Evolutionary conservation across 2,113 vertebrate species (phyloP).

Genomic region (Laticauda laticaudata): DNA sequence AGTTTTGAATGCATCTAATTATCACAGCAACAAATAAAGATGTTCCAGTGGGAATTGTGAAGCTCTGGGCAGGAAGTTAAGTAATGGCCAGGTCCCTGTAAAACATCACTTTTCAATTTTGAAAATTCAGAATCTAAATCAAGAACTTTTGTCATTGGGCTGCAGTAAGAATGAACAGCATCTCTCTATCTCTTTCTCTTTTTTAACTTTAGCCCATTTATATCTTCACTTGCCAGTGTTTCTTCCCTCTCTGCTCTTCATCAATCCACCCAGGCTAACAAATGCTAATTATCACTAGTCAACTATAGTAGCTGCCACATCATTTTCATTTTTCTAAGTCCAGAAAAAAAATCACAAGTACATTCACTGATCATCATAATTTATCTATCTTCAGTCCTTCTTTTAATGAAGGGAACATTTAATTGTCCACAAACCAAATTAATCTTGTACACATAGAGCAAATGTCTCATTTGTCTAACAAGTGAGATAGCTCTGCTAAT

Average conservation of each 20-base stretch:
- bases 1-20: slow-evolving; percentile 24
- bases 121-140: not conserved
- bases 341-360: not conserved
- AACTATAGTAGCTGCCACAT: not conserved
- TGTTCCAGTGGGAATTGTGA: slow-evolving; percentile 5
- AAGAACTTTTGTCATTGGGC: not conserved
- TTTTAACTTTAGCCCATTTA: too few species aligned
- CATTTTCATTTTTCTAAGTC: not conserved
- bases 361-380: not conserved
- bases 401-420: not conserved
- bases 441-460: not conserved
- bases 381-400: not conserved
- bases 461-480: not conserved
- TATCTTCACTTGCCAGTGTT: not conserved
- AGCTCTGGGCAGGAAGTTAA: slow-evolving; percentile 5
- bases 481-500: not conserved
- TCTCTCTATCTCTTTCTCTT: not conserved
- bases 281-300: not conserved
- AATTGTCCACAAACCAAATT: not conserved
- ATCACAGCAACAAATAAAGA: slow-evolving; percentile 9
- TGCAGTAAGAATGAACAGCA: not conserved
- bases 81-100: not conserved
- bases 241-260: not conserved
- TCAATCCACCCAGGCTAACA: not conserved
- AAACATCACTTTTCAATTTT: not conserved